phyloP scores from a whole-genome alignment of 1,140 invertebrate species.

The Solen grandis region DNA sequence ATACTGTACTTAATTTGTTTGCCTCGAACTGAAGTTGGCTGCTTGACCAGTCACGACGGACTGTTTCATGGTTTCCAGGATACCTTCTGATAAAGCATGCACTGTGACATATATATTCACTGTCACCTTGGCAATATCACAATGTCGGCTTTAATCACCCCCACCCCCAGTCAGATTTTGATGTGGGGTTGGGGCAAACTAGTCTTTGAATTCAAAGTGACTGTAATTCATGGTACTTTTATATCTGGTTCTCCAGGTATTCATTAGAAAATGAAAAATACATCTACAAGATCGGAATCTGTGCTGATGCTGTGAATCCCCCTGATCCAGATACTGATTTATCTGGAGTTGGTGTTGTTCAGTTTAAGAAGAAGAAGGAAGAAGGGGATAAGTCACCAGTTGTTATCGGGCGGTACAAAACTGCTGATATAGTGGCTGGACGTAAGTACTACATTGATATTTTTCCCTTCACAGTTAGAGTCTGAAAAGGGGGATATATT shows the following conservation, averaged over 20 bases:
- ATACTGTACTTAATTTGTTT: too few relatives aligned
- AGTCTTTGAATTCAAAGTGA: too few relatives aligned
- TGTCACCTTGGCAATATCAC: too few relatives aligned
- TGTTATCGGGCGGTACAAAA: constrained; percentile 23
- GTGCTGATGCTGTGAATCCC: constrained; percentile 36
- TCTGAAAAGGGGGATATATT: not conserved
- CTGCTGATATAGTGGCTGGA: constrained; percentile 53
- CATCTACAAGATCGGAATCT: constrained; percentile 59
- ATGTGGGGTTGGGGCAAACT: too few relatives aligned
- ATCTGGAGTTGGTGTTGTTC: constrained; percentile 32
- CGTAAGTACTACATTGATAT: constrained; percentile 41
- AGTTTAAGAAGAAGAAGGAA: constrained; percentile 37
- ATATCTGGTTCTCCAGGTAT: constrained; percentile 9
- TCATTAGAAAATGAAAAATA: constrained; percentile 17
- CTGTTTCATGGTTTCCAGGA: too few relatives aligned
- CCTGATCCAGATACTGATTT: not conserved
- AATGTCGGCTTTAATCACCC: too few relatives aligned
- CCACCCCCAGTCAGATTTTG: too few relatives aligned
- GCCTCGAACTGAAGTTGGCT: too few relatives aligned
- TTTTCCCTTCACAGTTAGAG: not conserved
- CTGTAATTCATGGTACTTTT: too few relatives aligned
- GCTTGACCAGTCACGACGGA: too few relatives aligned
- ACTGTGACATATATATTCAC: too few relatives aligned
- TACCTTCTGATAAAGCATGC: too few relatives aligned
- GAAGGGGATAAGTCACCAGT: not conserved